phyloP scores from a whole-genome alignment of 2,797 vertebrate species.

The Dermochelys coriacea region DNA sequence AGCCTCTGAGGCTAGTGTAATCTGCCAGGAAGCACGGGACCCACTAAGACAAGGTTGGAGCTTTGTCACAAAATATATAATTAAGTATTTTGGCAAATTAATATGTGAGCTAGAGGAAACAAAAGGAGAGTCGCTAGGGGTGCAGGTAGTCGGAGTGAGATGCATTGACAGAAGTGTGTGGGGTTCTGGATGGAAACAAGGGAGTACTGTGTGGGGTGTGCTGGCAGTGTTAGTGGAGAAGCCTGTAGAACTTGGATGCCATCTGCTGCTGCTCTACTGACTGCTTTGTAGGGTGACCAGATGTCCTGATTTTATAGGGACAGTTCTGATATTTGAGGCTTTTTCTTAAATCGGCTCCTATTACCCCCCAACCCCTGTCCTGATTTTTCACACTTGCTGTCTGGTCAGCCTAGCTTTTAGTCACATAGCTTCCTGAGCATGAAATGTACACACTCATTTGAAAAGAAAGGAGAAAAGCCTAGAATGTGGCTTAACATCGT shows the following conservation, averaged over 20 bases:
- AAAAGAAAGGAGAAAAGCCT: slow-evolving; percentile 67
- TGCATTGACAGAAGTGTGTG: not conserved
- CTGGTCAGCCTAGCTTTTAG: slow-evolving; percentile 31
- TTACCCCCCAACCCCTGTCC: no score
- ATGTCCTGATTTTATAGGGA: no score
- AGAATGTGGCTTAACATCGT: slow-evolving; percentile 71
- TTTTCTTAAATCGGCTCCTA: no score
- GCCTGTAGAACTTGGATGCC: slow-evolving; percentile 63
- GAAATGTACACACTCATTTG: slow-evolving; percentile 63
- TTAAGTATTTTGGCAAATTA: slow-evolving; percentile 16
- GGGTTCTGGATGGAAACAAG: slow-evolving; percentile 31
- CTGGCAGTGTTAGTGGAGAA: not conserved
- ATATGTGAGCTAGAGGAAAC: slow-evolving; percentile 24
- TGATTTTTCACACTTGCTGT: no score
- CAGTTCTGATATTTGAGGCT: no score
- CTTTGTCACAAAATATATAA: no score
- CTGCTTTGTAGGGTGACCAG: not conserved
- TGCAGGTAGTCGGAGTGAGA: not conserved
- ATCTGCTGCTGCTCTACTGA: slow-evolving; percentile 70
- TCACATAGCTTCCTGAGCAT: slow-evolving; percentile 69
- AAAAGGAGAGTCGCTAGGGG: slow-evolving; percentile 27
- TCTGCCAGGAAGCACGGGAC: no score
- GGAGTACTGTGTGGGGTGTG: slow-evolving; percentile 59
- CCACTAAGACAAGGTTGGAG: no score
- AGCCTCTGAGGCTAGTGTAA: no score